These are phyloP conservation scores for Boloria euphrosyne DNA, from an alignment of 2,888 invertebrate species.

Conservation along the genomic window DNA sequence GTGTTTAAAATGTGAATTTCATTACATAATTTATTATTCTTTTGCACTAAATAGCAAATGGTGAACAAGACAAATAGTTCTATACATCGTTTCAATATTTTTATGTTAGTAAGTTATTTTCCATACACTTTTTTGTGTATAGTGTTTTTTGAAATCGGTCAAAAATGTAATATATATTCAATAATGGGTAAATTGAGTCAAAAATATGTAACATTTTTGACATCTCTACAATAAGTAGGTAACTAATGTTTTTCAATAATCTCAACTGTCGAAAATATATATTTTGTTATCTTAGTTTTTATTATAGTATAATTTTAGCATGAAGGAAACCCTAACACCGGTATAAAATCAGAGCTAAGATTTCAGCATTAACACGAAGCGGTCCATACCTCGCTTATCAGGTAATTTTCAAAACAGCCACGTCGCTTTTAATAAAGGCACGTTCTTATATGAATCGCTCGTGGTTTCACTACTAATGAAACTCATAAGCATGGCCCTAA, in stretches of 20 bases:
- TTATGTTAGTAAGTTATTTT: too few relatives aligned
- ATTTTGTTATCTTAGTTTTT: background rate
- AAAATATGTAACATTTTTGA: too few relatives aligned
- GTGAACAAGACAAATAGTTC: background rate
- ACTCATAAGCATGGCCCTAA: constrained; percentile 76
- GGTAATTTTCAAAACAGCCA: constrained; percentile 74
- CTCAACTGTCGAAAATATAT: too few relatives aligned
- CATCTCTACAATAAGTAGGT: too few relatives aligned
- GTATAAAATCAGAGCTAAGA: constrained; percentile 23
- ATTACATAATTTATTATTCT: constrained; percentile 32
- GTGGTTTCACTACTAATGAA: constrained; percentile 74
- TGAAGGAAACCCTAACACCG: background rate
- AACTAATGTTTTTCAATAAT: too few relatives aligned
- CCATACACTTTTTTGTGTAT: too few relatives aligned
- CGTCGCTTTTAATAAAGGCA: constrained; percentile 74
- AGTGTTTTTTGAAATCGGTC: too few relatives aligned
- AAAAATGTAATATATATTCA: too few relatives aligned
- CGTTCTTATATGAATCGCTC: constrained; percentile 75
- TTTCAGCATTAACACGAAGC: constrained; percentile 24
- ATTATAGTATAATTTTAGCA: background rate
- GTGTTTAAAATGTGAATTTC: constrained; percentile 33
- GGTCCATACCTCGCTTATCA: constrained; percentile 40
- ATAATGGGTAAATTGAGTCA: too few relatives aligned
- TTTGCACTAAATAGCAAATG: background rate
- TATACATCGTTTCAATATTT: too few relatives aligned